Base-by-base conservation (phyloP, 2,797 vertebrate genomes). In the Xiphophorus birchmanni region DNA sequence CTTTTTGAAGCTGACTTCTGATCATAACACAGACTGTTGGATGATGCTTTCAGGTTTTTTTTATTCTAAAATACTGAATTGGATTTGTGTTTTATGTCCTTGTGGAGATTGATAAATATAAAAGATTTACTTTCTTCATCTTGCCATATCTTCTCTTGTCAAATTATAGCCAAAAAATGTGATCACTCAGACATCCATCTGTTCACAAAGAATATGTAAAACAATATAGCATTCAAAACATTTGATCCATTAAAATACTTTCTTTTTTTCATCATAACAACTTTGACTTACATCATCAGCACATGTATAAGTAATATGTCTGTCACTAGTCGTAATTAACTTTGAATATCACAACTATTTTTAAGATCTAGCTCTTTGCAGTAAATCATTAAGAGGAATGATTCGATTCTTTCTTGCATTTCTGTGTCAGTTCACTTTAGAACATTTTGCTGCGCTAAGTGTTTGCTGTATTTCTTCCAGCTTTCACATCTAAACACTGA, bases 21-120 rank as follows among this genome's bases (percentile, higher is more conserved):
- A 90, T 88, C 73, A 35, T 81, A 75, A 84, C 78, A 75, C 80
- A 86, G 82, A 79, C 82, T 81, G 90, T 82, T 82, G 88, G 85
- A 78, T 84, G 79, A 79, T 80, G 69, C 77, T 90, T 78, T 80
- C 76, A 78, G 48, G 56, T 44, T 84, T 87, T 12, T 90, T 86
- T 77, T 86, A 69, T 87, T 52, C 74, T 52, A 84, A 84, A 78
- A 79, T 80, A 80, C 69, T 86, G 87, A 63, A 79, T 81, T 54
- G 67, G 67, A 79, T 82, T 82, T 82, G 83, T 44, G 52, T 32
- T 44, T 74, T 69, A 85, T 83, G 84, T 87, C 45, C 48, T 80
- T 74, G n/a, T 82, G 48, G 73, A 50, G 67, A 74, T 82, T 88
- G 63, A 80, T 74, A 52, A 78, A 77, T 80, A 65, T 76, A 45